Evolutionary conservation across 2,888 invertebrate genomes (phyloP).

Genomic region (Tachina grossa): DNA sequence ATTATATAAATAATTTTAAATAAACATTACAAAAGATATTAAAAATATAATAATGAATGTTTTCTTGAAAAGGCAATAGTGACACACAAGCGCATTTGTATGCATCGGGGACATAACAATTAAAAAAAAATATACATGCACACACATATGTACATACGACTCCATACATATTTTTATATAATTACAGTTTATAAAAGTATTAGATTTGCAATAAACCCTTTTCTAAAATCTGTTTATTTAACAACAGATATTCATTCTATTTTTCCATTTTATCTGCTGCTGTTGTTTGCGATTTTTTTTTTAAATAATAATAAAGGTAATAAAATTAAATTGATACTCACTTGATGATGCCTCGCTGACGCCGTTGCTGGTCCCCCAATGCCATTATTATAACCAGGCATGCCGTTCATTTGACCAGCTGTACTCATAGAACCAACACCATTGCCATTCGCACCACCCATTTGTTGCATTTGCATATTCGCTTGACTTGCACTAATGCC

Average conservation of each 20-base stretch:
- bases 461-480: slow-evolving; percentile 72
- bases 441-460: slow-evolving; percentile 67
- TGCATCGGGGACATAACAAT: slow-evolving; percentile 18
- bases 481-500: slow-evolving; percentile 67
- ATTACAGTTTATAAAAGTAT: too few relatives aligned
- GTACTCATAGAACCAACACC: slow-evolving; percentile 73
- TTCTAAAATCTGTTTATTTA: neutral
- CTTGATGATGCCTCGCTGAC: slow-evolving; percentile 82
- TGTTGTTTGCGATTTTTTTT: slow-evolving; percentile 3
- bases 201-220: neutral
- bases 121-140: neutral
- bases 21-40: slow-evolving; percentile 58
- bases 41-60: slow-evolving; percentile 40
- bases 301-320: slow-evolving; percentile 21
- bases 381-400: slow-evolving; percentile 77
- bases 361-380: slow-evolving; percentile 73
- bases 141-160: too few relatives aligned
- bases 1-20: slow-evolving; percentile 65
- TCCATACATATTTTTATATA: too few relatives aligned
- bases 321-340: slow-evolving; percentile 75
- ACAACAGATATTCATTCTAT: neutral
- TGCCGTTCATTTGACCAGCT: slow-evolving; percentile 79
- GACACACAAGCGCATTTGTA: slow-evolving; percentile 28
- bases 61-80: slow-evolving; percentile 45
- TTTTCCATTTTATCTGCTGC: too few relatives aligned